Percentiles rank a stretch among this genome's conserved stretches.
These are phyloP conservation scores for Cryptocephalus moraei DNA, from an alignment of 2,888 invertebrate genomes.

Conservation along the genomic window DNA sequence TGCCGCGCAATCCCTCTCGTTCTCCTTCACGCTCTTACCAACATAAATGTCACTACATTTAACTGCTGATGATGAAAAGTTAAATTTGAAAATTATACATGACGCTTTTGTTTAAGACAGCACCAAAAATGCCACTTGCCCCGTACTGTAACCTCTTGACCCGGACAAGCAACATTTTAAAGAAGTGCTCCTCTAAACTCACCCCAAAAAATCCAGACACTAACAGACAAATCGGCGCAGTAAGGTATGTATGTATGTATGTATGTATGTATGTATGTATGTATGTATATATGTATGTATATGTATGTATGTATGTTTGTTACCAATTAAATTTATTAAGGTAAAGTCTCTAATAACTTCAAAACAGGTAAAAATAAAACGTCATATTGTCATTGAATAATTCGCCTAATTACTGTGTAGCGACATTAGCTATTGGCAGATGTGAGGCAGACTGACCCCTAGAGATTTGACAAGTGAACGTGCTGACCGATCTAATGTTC, in stretches of 20 bases:
- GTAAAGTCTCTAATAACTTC: too few species aligned
- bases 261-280: too few species aligned
- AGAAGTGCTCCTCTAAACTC: too few species aligned
- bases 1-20: slow-evolving; percentile 12
- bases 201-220: too few species aligned
- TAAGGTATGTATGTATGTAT: too few species aligned
- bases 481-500: too few species aligned
- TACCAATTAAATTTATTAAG: too few species aligned
- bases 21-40: slow-evolving; percentile 13
- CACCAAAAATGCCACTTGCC: background rate
- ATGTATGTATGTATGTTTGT: too few species aligned
- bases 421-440: slow-evolving; percentile 36
- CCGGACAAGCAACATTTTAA: too few species aligned
- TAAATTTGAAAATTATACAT: slow-evolving; percentile 14
- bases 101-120: slow-evolving; percentile 8
- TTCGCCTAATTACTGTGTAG: slow-evolving; percentile 35
- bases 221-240: too few species aligned
- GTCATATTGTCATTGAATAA: slow-evolving; percentile 35
- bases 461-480: slow-evolving; percentile 3
- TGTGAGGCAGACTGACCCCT: slow-evolving; percentile 31
- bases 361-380: slow-evolving; percentile 30
- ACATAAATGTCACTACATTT: slow-evolving; percentile 14
- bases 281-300: too few species aligned
- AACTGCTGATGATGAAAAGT: slow-evolving; percentile 11
- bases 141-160: too few species aligned